These are phyloP conservation scores for Lydus trimaculatus DNA, from an alignment of 2,888 invertebrate genomes.

Conservation along the genomic window DNA sequence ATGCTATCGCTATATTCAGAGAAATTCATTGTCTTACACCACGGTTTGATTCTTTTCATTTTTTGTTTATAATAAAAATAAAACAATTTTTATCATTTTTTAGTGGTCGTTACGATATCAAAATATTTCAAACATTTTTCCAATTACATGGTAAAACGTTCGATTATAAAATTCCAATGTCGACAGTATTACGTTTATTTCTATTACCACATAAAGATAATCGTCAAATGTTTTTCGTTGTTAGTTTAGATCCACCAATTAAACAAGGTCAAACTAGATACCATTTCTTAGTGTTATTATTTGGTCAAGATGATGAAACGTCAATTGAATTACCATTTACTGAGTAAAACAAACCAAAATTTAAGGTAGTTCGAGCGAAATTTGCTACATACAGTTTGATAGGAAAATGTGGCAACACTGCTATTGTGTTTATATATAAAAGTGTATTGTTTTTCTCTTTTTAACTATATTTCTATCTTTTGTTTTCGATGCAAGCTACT, in stretches of 20 bases:
- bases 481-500: too few species aligned
- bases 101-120: conserved; percentile 96
- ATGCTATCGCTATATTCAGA: conserved; percentile 95
- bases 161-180: conserved; percentile 99
- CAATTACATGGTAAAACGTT: conserved; percentile 98
- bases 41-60: conserved; percentile 66
- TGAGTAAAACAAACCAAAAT: too few species aligned
- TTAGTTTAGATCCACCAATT: conserved; percentile 97
- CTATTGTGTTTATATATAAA: too few species aligned
- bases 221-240: conserved; percentile 98
- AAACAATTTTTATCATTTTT: conserved; percentile 62
- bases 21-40: conserved; percentile 99
- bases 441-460: too few species aligned
- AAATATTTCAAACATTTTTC: conserved; percentile 89
- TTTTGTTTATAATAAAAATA: neutral
- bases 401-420: too few species aligned
- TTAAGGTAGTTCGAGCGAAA: too few species aligned
- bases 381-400: too few species aligned
- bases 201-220: conserved; percentile 96
- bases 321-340: conserved; percentile 89
- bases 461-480: too few species aligned
- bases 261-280: conserved; percentile 99
- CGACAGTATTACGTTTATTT: conserved; percentile 93
- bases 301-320: conserved; percentile 94
- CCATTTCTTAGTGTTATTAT: conserved; percentile 93